Evolutionary conservation across 2,888 invertebrate species (phyloP).

Genomic region (Theretra japonica): DNA sequence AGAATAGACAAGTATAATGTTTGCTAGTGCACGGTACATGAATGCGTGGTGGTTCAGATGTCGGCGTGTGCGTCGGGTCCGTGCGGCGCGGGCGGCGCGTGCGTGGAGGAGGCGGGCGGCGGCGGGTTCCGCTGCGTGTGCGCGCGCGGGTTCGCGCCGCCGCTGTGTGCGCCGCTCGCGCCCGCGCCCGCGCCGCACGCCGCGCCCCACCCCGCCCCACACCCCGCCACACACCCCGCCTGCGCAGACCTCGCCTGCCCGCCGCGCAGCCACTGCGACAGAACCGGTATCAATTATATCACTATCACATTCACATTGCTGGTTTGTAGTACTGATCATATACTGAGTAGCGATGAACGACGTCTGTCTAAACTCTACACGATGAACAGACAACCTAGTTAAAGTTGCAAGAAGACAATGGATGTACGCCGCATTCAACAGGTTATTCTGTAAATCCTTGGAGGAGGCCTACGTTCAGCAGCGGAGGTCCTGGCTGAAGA

Average conservation of each 20-base stretch:
- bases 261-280: slow-evolving; percentile 86
- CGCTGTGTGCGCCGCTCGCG: slow-evolving; percentile 70
- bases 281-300: not conserved
- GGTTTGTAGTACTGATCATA: too few species aligned
- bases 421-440: too few species aligned
- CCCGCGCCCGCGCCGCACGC: slow-evolving; percentile 71
- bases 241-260: slow-evolving; percentile 84
- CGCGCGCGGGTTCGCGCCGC: slow-evolving; percentile 80
- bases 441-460: too few species aligned
- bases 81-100: slow-evolving; percentile 91
- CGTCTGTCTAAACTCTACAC: too few species aligned
- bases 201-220: slow-evolving; percentile 51
- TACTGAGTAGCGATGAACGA: too few species aligned
- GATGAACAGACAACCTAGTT: too few species aligned
- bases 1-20: not conserved
- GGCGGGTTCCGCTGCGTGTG: slow-evolving; percentile 88
- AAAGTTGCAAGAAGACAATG: too few species aligned
- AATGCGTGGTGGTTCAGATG: slow-evolving; percentile 53
- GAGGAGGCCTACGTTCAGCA: too few species aligned
- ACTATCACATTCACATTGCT: too few species aligned
- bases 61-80: slow-evolving; percentile 88
- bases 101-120: slow-evolving; percentile 84
- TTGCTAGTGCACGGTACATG: not conserved
- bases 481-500: too few species aligned
- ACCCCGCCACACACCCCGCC: slow-evolving; percentile 68